Evolutionary conservation across 2,113 vertebrate species (phyloP), one percentile per base, ranked within the genome.

Genomic region (Semicossyphus pulcher): DNA sequence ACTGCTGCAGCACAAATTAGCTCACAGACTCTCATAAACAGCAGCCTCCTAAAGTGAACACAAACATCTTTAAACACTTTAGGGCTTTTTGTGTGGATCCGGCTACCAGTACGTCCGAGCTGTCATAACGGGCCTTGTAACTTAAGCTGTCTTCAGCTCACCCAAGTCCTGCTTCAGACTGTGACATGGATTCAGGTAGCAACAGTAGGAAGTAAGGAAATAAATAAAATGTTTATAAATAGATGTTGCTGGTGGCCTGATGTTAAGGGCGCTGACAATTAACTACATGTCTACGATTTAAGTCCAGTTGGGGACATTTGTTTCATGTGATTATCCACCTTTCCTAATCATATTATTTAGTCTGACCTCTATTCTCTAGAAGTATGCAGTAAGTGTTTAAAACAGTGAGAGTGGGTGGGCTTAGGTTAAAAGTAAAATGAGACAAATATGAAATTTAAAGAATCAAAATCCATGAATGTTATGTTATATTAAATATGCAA

Each of bases 51-150:
- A 28, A 73, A 68, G 73, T 29, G 37, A 86, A 90, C 59, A 72
- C 64, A 79, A 84, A 88, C 84, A 88, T 89, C 84, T 91, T 88
- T 83, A 83, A 91, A 89, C 80, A 84, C 84, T 90, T 84, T 78
- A 72, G 63, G 68, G 57, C 9, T 70, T 66, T 88, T 80, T 60
- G 66, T 82, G 69, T 39, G 71, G 72, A 75, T 90, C 47, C 14
- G 81, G 71, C 69, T 71, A 83, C 77, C 77, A 82, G 81, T 56
- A 69, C 68, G 81, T 79, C 84, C 67, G 20, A 67, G 42, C 37
- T 68, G 41, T 26, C 66, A 49, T 66, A 71, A 78, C 58, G 51
- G 62, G 71, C 60, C 51, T 26, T 39, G 58, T 60, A 23, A 57
- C 47, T 66, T 18, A 20, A 15, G 54, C 45, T 45, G 7, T 63